Percentiles rank a stretch among this genome's conserved stretches.
These are phyloP conservation scores for Esox masquinongy DNA, from an alignment of 2,797 vertebrate species.

Conservation along the genomic window DNA sequence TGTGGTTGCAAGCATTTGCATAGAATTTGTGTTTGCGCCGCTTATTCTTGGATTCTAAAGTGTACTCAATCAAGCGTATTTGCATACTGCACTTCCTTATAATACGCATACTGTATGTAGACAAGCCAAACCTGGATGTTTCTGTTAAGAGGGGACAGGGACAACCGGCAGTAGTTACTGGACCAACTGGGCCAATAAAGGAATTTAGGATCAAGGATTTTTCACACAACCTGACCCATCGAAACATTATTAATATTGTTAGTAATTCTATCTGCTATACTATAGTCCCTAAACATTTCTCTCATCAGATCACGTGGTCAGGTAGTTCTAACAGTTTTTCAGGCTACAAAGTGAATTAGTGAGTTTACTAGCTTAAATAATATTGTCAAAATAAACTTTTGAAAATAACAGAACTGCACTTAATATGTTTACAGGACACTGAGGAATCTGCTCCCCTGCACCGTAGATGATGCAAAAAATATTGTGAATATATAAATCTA, in stretches of 20 bases:
- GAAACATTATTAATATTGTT: neutral
- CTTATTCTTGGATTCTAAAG: constrained; percentile 1
- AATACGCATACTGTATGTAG: neutral
- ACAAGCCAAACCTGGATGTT: neutral
- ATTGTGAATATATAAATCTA: no score
- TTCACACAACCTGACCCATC: neutral
- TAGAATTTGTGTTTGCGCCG: constrained; percentile 2
- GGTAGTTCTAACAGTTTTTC: neutral
- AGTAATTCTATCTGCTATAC: neutral
- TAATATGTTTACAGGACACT: no score
- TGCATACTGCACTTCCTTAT: neutral
- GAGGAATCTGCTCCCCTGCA: no score
- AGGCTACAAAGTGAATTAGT: neutral
- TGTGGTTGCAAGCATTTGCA: neutral
- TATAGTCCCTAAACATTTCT: neutral
- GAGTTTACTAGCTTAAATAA: no score
- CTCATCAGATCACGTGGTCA: neutral
- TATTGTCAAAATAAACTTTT: no score
- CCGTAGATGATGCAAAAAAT: no score
- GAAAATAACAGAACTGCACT: no score
- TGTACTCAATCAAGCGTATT: neutral
- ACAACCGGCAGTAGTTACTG: neutral
- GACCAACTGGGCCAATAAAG: neutral
- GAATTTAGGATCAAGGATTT: neutral
- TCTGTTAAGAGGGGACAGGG: neutral